Conservation (phyloP, 2,797 vertebrate species). For the Cuniculus paca region DNA sequence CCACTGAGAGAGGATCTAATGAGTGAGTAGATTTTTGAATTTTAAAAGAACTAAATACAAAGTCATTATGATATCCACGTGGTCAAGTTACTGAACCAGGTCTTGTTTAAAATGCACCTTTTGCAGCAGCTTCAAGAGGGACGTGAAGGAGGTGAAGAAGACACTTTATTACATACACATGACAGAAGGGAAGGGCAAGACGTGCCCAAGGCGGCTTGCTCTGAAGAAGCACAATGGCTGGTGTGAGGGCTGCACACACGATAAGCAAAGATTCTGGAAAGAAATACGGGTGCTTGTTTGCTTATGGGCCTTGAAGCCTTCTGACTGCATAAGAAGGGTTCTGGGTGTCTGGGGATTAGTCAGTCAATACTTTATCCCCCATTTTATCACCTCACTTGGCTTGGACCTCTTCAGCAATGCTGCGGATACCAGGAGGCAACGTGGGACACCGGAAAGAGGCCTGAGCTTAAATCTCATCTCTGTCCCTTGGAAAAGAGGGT, state of each 20-base stretch:
- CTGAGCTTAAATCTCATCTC: background rate
- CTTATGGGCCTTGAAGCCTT: background rate
- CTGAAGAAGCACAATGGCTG: background rate
- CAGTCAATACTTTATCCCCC: background rate
- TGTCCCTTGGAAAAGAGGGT: background rate
- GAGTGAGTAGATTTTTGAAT: background rate
- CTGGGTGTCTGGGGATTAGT: background rate
- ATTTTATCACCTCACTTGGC: background rate
- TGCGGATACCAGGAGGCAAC: background rate
- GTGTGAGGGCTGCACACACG: background rate
- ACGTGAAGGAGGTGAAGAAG: background rate
- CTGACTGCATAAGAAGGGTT: background rate
- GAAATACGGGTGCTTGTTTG: background rate
- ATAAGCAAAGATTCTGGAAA: background rate
- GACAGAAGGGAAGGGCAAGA: background rate
- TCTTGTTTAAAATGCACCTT: constrained; percentile 26
- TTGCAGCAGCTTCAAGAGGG: background rate
- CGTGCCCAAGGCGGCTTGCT: background rate
- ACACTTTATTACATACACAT: background rate
- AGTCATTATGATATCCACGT: background rate
- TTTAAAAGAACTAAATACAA: constrained; percentile 40
- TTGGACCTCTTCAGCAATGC: background rate
- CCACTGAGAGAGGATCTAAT: background rate
- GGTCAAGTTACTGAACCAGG: background rate
- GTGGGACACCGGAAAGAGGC: background rate